Base-by-base conservation (phyloP, 2,888 invertebrate genomes). In the Pseudococcus longispinus region DNA sequence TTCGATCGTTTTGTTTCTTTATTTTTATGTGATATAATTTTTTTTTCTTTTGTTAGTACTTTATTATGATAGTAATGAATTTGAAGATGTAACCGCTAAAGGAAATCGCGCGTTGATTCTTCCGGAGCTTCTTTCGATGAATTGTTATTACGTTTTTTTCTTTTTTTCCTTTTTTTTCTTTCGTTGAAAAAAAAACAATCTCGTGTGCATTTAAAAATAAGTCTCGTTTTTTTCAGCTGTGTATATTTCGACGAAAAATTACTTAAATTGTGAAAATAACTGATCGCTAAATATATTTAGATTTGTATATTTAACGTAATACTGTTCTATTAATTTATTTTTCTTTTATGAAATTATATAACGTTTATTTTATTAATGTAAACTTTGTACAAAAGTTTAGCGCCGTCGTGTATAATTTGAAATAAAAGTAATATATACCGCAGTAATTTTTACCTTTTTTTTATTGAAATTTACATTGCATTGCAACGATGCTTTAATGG, bases 1-100 rank as follows among this genome's bases (percentile, higher is more conserved):
- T 86, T 77, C 86, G 77, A 86, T 86, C 86, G 86, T 86, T 86
- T 51, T 46, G 86, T 86, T 86, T 86, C 86, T 86, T 86, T 86
- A 86, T 86, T 86, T 80, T 77, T 86, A 80, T 86, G 86, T 86
- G 86, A 86, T 86, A 86, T 77, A 85, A 85, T 46, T 74, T 85
- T 70, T 85, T 70, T 85, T 85, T 85, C 65, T 20, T 85, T 85
- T 29, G 86, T 86, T 86, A 86, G 86, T 85, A 86, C 80, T 32
- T 85, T 80, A 85, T 85, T 42, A 42, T 85, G 20, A 55, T 84
- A 55, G 77, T 77, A 85, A 77, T 51, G 42, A 80, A 20, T 42
- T 37, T 13, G 42, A 80, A 42, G 42, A 80, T 32, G n/a, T 60
- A 60, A 84, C 18, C 23, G 70, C n/a, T 18, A 60, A 55, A 18